Evolutionary conservation across 2,113 vertebrate species (phyloP), one percentile per base, ranked within the genome.

Genomic region (Nibea albiflora): DNA sequence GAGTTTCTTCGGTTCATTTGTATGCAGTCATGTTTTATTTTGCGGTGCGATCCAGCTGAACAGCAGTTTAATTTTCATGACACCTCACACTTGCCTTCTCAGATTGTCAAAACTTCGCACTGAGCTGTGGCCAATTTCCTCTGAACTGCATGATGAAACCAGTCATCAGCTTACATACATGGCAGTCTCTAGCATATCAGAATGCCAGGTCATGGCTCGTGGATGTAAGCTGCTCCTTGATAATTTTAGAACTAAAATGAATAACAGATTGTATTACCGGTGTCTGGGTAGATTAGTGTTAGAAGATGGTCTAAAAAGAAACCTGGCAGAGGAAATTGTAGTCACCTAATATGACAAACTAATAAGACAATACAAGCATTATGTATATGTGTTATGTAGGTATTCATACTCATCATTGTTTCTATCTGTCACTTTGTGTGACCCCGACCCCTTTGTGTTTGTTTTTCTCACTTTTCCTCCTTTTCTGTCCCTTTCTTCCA

Each of bases 211-310:
- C 76, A 60, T 22, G 46, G 8, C 71, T 49, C 62, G 12, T 39
- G 28, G 9, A 42, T 62, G n/a, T 65, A 14, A 20, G 46, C 31
- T 11, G 35, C 28, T 20, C 15, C 31, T 19, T 26, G 46, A 85
- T 81, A 10, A 63, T 46, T 80, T 71, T 66, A 79, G 72, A 56
- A 8, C 28, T 35, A 16, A 52, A 39, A 26, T 39, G 22, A 85
- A 68, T 24, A 83, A 79, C 63, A 63, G 77, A 64, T 85, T 62
- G 44, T 68, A 56, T 72, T 73, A 75, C 76, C 14, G 15, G 4
- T 39, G 26, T 16, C 19, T 28, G 8, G 7, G 4, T 9, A 71
- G 22, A 28, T 61, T 12, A 64, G 54, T 66, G 31, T 63, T 85
- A 10, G 4, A 63, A 16, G 17, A 47, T 53, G 67, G 31, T 50